These are phyloP conservation scores for Natrix natrix DNA, from an alignment of 2,797 vertebrate species.

Conservation along the genomic window DNA sequence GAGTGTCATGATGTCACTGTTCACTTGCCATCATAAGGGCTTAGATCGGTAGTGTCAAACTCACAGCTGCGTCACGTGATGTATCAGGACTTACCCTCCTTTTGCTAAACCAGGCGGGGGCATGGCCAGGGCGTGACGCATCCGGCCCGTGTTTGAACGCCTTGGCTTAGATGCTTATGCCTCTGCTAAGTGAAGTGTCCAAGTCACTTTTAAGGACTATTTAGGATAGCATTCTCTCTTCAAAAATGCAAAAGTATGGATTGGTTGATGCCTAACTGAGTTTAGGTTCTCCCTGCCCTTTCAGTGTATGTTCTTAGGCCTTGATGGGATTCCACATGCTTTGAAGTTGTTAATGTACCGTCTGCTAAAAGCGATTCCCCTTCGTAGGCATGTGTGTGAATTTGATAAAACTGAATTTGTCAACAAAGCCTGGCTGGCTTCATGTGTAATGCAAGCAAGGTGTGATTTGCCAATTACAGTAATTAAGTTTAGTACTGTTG, in stretches of 20 bases:
- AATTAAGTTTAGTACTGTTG: background rate
- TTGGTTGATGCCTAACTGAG: background rate
- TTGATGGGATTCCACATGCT: background rate
- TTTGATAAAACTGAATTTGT: background rate
- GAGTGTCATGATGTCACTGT: too few species aligned
- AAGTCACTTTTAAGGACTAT: background rate
- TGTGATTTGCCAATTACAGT: background rate
- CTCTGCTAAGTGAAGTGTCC: background rate
- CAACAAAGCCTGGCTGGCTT: background rate
- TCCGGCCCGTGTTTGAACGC: too few species aligned
- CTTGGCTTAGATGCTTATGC: background rate
- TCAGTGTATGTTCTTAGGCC: background rate
- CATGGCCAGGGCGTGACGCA: too few species aligned
- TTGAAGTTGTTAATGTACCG: background rate
- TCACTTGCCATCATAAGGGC: too few species aligned
- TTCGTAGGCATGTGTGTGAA: background rate
- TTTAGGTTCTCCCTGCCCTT: background rate
- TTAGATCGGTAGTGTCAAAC: too few species aligned
- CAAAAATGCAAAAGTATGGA: background rate
- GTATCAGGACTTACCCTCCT: too few species aligned
- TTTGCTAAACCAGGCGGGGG: too few species aligned
- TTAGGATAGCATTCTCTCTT: background rate
- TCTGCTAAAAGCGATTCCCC: background rate
- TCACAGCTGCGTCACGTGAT: too few species aligned
- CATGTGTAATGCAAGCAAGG: background rate